These are phyloP conservation scores for Elephantulus edwardii DNA, from an alignment of 2,113 vertebrate genomes.

Conservation along the genomic window DNA sequence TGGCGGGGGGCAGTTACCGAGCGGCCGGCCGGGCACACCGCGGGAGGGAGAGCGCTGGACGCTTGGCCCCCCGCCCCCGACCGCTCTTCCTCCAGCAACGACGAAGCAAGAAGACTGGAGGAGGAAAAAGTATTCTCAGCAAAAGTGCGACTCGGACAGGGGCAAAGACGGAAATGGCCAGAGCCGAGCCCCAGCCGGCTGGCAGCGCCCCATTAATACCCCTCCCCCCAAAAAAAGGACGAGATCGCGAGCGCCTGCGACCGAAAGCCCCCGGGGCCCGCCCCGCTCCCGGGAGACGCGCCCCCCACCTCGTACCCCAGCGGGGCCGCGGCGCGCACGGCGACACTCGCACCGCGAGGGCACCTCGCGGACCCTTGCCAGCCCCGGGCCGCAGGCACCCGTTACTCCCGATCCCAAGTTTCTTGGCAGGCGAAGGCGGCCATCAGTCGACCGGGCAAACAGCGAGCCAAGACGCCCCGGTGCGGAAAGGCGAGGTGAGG, in stretches of 20 bases:
- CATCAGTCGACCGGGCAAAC: background rate
- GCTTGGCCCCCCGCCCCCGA: background rate
- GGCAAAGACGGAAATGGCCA: background rate
- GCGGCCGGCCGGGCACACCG: slow-evolving; percentile 3
- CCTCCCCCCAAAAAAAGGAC: background rate
- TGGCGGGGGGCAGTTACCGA: slow-evolving; percentile 17
- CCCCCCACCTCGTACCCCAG: background rate
- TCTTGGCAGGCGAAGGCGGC: background rate
- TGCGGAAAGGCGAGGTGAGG: background rate
- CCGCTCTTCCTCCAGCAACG: background rate
- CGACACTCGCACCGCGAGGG: slow-evolving; percentile 5
- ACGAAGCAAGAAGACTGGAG: slow-evolving; percentile 12
- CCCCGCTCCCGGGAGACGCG: too few species aligned
- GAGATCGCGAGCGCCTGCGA: background rate
- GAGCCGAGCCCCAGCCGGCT: background rate
- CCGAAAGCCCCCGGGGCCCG: too few species aligned
- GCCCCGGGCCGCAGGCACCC: background rate
- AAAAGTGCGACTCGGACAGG: slow-evolving; percentile 4
- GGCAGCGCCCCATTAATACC: too few species aligned
- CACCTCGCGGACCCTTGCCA: background rate
- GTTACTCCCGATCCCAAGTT: slow-evolving; percentile 35
- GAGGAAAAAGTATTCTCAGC: slow-evolving; percentile 12
- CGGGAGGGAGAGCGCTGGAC: background rate
- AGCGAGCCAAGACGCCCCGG: background rate
- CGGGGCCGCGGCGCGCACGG: slow-evolving; percentile 50